A percentile compares a stretch with the other conserved stretches of the same genome.
Conservation (phyloP, 2,888 invertebrate genomes). For the Amblyteles armatorius region DNA sequence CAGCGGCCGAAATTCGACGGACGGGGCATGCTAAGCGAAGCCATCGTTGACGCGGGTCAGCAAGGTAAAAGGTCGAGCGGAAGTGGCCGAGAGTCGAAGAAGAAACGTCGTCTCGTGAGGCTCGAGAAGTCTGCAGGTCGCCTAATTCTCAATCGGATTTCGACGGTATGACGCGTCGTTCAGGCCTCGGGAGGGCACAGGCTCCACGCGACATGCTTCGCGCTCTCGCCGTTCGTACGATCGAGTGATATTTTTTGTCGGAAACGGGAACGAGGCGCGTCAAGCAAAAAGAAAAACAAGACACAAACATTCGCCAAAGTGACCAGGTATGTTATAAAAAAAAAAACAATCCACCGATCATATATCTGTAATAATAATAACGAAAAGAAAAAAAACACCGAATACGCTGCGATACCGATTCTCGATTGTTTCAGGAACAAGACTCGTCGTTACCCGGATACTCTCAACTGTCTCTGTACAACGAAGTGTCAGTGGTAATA, state of each 20-base stretch:
- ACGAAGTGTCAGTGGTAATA: conserved; percentile 59
- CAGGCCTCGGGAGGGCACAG: conserved; percentile 69
- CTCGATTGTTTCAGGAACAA: conserved; percentile 66
- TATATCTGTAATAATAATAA: conserved; percentile 19
- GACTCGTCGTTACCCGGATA: conserved; percentile 64
- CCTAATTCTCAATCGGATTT: conserved; percentile 63
- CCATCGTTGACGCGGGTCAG: conserved; percentile 52
- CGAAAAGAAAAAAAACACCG: not conserved
- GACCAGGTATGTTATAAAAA: conserved; percentile 40
- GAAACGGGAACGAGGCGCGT: conserved; percentile 12
- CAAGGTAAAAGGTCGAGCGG: conserved; percentile 51
- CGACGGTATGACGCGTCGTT: conserved; percentile 77
- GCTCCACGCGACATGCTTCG: conserved; percentile 66
- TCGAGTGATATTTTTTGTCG: conserved; percentile 69
- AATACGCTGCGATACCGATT: conserved; percentile 30
- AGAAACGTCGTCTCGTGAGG: conserved; percentile 37
- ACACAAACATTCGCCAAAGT: conserved; percentile 33
- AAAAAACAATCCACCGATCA: not conserved
- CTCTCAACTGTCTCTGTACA: conserved; percentile 57
- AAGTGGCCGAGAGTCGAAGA: conserved; percentile 50
- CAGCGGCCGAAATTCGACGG: conserved; percentile 39
- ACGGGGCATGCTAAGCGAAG: conserved; percentile 77
- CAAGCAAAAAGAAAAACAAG: not conserved
- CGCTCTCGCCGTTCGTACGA: conserved; percentile 33
- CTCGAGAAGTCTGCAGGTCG: conserved; percentile 14